Percentiles rank a stretch among this genome's conserved stretches.
Conservation (phyloP, 2,888 invertebrate species). For the Doris montereyensis region DNA sequence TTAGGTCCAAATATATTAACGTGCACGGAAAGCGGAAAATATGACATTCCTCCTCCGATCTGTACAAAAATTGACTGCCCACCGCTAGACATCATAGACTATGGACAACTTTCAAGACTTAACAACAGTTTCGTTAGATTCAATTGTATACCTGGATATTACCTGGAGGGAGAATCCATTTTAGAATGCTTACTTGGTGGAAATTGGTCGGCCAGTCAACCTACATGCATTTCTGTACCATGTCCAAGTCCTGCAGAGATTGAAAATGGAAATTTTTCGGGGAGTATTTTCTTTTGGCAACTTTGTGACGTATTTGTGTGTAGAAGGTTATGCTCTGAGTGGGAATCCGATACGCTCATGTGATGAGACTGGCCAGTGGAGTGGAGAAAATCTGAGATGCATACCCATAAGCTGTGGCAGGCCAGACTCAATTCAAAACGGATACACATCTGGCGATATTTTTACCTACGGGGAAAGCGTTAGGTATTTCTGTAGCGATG, state of each 20-base stretch:
- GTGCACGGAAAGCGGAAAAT: constrained; percentile 50
- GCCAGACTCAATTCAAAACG: constrained; percentile 52
- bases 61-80: constrained; percentile 49
- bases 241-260: constrained; percentile 55
- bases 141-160: constrained; percentile 73
- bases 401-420: constrained; percentile 52
- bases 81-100: constrained; percentile 34
- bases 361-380: constrained; percentile 67
- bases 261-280: constrained; percentile 49
- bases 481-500: background rate
- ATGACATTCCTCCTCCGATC: constrained; percentile 50
- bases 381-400: constrained; percentile 57
- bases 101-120: constrained; percentile 45
- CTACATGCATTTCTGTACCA: constrained; percentile 63
- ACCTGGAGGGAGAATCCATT: constrained; percentile 46
- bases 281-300: constrained; percentile 56
- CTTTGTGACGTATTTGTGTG: constrained; percentile 63
- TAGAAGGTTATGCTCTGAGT: constrained; percentile 82
- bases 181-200: constrained; percentile 54
- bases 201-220: constrained; percentile 63
- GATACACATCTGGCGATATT: constrained; percentile 55
- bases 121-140: constrained; percentile 73
- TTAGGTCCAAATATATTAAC: constrained; percentile 41
- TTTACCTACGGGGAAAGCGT: constrained; percentile 51
- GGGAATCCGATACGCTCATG: constrained; percentile 85